Evolutionary conservation across 2,888 invertebrate genomes (phyloP).

Genomic region (Hemistola chrysoprasaria): DNA sequence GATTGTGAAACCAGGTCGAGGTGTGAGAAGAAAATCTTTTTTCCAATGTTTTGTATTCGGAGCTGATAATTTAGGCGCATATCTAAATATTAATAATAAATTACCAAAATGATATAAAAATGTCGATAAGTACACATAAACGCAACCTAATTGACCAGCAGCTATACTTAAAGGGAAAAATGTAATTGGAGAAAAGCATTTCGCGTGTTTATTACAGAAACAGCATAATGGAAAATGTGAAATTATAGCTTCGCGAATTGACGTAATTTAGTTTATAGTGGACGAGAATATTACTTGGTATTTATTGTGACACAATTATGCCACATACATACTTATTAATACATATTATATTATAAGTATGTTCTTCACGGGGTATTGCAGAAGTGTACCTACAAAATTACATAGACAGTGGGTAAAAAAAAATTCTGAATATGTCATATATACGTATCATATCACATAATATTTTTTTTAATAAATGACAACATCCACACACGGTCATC

Average conservation of each 20-base stretch:
- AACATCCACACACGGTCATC: no score
- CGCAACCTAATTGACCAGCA: neutral
- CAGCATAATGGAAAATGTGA: neutral
- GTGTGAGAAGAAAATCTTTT: slow-evolving; percentile 18
- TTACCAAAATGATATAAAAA: no score
- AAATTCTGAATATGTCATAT: no score
- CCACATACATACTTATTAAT: no score
- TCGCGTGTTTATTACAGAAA: neutral
- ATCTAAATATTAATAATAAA: neutral
- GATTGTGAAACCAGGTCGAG: slow-evolving; percentile 24
- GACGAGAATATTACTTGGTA: slow-evolving; percentile 1
- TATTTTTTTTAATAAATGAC: slow-evolving; percentile 4
- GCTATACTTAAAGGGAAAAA: slow-evolving; percentile 5
- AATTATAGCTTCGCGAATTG: neutral
- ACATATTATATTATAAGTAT: no score
- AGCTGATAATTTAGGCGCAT: slow-evolving; percentile 27
- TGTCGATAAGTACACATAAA: no score
- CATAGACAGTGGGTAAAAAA: no score
- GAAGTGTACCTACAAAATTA: no score
- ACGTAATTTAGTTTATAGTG: neutral
- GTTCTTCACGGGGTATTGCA: no score
- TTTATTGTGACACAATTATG: slow-evolving; percentile 2
- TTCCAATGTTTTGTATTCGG: slow-evolving; percentile 29
- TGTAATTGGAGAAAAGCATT: slow-evolving; percentile 5
- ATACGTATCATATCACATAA: neutral